Conservation (phyloP, 2,888 invertebrate genomes). For the Eupeodes luniger region DNA sequence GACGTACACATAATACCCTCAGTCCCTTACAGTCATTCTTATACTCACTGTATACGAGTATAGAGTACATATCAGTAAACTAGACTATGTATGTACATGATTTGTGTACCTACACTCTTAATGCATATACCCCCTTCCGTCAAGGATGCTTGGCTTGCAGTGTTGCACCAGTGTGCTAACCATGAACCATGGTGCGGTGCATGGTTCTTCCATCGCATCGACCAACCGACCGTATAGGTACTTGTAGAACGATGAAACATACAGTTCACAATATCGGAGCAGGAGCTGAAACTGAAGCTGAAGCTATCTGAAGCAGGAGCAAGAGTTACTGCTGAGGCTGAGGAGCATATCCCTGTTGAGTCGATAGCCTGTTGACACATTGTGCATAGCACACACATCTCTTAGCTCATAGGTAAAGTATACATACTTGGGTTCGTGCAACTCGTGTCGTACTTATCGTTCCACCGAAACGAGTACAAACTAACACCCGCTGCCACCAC, state of each 20-base stretch:
- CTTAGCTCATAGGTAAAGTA: constrained; percentile 43
- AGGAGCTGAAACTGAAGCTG: too few relatives aligned
- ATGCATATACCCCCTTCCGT: constrained; percentile 52
- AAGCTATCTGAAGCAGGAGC: not conserved
- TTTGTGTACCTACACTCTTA: constrained; percentile 53
- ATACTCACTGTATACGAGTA: not conserved
- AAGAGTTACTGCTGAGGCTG: not conserved
- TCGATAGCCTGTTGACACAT: constrained; percentile 64
- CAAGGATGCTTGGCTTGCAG: constrained; percentile 49
- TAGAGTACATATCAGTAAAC: not conserved
- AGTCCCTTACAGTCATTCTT: constrained; percentile 3
- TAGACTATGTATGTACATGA: constrained; percentile 10
- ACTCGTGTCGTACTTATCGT: constrained; percentile 45
- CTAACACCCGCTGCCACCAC: not conserved
- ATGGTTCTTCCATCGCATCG: constrained; percentile 4
- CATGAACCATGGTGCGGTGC: constrained; percentile 35
- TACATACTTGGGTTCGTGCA: constrained; percentile 36
- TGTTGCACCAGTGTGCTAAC: constrained; percentile 32
- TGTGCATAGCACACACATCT: constrained; percentile 48
- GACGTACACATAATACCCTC: not conserved
- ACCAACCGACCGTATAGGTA: not conserved
- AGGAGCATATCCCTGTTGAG: constrained; percentile 56
- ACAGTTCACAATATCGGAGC: not conserved
- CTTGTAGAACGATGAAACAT: constrained; percentile 29
- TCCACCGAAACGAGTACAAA: constrained; percentile 1